These are phyloP conservation scores for Ornithoptera priamus DNA, from an alignment of 2,888 invertebrate genomes.

Conservation along the genomic window DNA sequence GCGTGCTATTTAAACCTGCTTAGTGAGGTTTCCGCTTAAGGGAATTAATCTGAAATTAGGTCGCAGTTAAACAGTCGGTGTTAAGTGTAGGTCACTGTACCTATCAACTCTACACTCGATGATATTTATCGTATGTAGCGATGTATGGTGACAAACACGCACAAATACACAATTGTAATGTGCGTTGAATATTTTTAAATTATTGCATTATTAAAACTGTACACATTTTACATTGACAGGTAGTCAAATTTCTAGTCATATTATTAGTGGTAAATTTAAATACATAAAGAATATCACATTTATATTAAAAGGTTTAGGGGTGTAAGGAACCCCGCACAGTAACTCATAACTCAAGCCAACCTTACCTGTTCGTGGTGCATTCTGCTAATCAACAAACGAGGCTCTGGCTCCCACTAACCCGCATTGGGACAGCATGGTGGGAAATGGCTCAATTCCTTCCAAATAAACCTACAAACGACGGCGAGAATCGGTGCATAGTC, in stretches of 20 bases:
- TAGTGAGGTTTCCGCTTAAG: constrained; percentile 79
- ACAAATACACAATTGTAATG: neutral
- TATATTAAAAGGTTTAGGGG: too few relatives aligned
- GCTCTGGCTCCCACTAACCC: too few relatives aligned
- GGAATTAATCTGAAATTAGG: constrained; percentile 79
- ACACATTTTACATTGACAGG: neutral
- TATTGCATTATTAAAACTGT: neutral
- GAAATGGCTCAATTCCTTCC: too few relatives aligned
- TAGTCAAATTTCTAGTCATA: neutral
- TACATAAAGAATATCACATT: too few relatives aligned
- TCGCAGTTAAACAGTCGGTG: constrained; percentile 71
- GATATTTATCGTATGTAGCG: constrained; percentile 30
- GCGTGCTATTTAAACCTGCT: constrained; percentile 72
- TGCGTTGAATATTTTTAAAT: neutral
- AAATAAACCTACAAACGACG: too few relatives aligned
- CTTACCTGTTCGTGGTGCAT: too few relatives aligned
- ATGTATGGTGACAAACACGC: neutral
- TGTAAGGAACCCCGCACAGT: too few relatives aligned
- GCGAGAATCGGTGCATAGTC: too few relatives aligned
- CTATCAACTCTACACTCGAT: constrained; percentile 30
- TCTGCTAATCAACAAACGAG: too few relatives aligned
- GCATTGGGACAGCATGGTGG: too few relatives aligned
- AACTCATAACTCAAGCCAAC: too few relatives aligned
- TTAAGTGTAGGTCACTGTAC: constrained; percentile 71
- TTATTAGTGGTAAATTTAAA: too few relatives aligned